A percentile compares a stretch with the other conserved stretches of the same genome.
phyloP scores from a whole-genome alignment of 2,113 vertebrate species.

The Cardinalis cardinalis region DNA sequence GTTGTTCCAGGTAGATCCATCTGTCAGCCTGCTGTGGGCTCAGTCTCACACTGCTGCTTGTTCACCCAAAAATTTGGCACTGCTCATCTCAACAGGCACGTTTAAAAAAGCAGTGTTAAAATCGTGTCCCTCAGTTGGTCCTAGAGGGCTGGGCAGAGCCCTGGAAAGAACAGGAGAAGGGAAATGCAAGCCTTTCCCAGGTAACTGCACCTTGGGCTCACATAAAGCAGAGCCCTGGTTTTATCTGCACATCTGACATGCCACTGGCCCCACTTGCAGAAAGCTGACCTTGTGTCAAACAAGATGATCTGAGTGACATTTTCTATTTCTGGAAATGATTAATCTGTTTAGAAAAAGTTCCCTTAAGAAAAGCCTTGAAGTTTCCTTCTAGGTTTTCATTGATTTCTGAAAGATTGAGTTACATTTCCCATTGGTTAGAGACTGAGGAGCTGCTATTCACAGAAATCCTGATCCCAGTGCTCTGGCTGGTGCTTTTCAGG shows the following conservation, averaged over 20 bases:
- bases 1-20: background rate
- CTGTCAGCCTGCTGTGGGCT: background rate
- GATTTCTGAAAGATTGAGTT: slow-evolving; percentile 31
- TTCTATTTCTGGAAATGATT: slow-evolving; percentile 68
- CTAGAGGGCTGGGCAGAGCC: background rate
- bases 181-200: background rate
- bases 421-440: background rate
- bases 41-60: background rate
- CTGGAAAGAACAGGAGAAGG: background rate
- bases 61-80: background rate
- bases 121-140: background rate
- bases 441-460: background rate
- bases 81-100: accelerated
- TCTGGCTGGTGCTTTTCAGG: background rate
- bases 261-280: background rate
- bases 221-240: background rate
- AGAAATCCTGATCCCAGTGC: background rate
- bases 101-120: background rate
- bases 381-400: background rate
- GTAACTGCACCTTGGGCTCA: background rate
- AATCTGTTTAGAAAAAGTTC: slow-evolving; percentile 61
- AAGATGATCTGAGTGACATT: slow-evolving; percentile 15
- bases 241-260: slow-evolving; percentile 45
- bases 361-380: slow-evolving; percentile 35
- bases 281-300: slow-evolving; percentile 28